Evolutionary conservation across 2,113 vertebrate genomes (phyloP).

Genomic region (Phyllostomus hastatus): DNA sequence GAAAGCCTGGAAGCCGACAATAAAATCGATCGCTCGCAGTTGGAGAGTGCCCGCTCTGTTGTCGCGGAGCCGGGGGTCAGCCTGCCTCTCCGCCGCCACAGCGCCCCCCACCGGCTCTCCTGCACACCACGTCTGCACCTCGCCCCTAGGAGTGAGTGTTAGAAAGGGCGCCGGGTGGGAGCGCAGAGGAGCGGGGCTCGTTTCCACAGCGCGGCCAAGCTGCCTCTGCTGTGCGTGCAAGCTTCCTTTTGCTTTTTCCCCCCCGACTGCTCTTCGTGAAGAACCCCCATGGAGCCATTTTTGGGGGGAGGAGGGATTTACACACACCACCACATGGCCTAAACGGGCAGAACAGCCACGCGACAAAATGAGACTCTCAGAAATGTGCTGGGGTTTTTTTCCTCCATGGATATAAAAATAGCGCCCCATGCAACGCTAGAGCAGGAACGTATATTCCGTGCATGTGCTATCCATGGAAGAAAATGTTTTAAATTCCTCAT

Average conservation of each 20-base stretch:
- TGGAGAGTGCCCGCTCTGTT: neutral
- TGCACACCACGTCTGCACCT: neutral
- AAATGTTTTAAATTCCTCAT: neutral
- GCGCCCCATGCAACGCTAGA: neutral
- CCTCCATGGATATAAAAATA: neutral
- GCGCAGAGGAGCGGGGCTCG: neutral
- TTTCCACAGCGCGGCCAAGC: neutral
- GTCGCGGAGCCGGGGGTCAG: neutral
- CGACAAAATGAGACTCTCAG: neutral
- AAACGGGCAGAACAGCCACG: neutral
- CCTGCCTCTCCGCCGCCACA: neutral
- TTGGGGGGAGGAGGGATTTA: neutral
- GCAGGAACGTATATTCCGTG: constrained; percentile 39
- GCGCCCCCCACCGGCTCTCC: neutral
- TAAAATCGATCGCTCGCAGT: constrained; percentile 6
- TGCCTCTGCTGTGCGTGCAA: neutral
- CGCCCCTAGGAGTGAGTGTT: neutral
- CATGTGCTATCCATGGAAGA: neutral
- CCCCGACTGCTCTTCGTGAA: neutral
- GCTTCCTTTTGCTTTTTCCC: neutral
- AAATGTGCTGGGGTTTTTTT: neutral
- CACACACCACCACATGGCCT: constrained; percentile 39
- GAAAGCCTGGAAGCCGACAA: constrained; percentile 36
- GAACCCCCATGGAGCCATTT: constrained; percentile 5
- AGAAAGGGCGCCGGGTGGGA: neutral